Base-by-base conservation (phyloP, 1,140 invertebrate species). In the Lysiphlebus fabarum region DNA sequence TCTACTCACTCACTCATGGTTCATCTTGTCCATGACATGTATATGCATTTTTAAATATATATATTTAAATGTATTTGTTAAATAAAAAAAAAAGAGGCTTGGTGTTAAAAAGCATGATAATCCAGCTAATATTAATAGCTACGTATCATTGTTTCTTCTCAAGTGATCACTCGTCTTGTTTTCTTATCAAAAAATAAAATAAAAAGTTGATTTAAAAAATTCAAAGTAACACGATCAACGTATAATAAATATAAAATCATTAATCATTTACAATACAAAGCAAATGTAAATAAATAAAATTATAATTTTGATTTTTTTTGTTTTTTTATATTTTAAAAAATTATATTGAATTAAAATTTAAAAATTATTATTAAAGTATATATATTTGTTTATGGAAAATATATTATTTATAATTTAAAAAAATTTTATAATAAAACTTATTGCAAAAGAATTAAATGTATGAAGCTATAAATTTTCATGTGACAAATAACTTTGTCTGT, bases 401-500 rank as follows among this genome's bases (percentile, higher is more conserved):
- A 26, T 26, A 2, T 1, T 4, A 26, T 26, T 26, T 26, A 26
- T 1, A 2, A 2, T 26, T 2, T 26, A 26, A 26, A 26, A 26
- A 26, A 26, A 26, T 1, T 26, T 26, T 1, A 42, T 4, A 10
- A 4, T 42, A 2, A 10, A 2, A 10, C 9, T n/a, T 42, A 4
- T 38, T n/a, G 26, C n/a, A 47, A n/a, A 36, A 11, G 6, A 38
- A 5, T 2, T n/a, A 38, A 41, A 62, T 70, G 67, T 68, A 70
- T 69, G 70, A 70, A 71, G 70, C 70, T 62, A 71, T 70, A 71
- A 71, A 71, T 71, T 67, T 68, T 62, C 7, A 38, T 49, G 64
- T 60, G 70, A 71, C 70, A 71, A 71, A 71, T 71, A 63, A 66
- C 64, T 40, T 59, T 59, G 54, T 63, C 65, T 56, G 61, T 62